These are phyloP conservation scores for Agrotis puta DNA, from an alignment of 2,888 invertebrate genomes.

Conservation along the genomic window DNA sequence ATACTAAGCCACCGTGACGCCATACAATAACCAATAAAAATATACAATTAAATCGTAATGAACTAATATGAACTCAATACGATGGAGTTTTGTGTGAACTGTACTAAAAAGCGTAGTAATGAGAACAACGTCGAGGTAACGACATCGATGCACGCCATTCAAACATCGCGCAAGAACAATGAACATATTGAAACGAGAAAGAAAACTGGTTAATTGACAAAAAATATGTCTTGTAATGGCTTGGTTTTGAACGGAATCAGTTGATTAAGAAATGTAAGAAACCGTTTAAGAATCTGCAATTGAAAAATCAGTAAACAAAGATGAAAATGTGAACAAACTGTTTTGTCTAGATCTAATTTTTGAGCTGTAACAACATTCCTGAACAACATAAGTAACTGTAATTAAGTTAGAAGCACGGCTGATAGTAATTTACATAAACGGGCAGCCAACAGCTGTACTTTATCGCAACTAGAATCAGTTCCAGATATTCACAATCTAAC, in stretches of 20 bases:
- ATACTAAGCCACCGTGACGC: constrained; percentile 57
- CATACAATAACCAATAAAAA: constrained; percentile 63
- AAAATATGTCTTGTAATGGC: constrained; percentile 52
- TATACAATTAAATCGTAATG: constrained; percentile 57
- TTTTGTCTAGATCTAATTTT: not conserved
- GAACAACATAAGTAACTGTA: constrained; percentile 3
- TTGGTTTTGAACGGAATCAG: constrained; percentile 38
- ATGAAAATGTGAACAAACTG: not conserved
- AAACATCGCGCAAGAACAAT: constrained; percentile 68
- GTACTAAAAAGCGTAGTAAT: constrained; percentile 72
- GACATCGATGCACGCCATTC: constrained; percentile 67
- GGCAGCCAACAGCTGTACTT: constrained; percentile 30
- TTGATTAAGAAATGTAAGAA: constrained; percentile 32
- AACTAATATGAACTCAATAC: constrained; percentile 64
- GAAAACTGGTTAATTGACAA: constrained; percentile 63
- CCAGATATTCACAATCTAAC: constrained; percentile 41
- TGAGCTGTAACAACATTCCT: constrained; percentile 1
- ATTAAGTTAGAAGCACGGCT: constrained; percentile 29
- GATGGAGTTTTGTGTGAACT: constrained; percentile 74
- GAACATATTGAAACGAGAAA: constrained; percentile 66
- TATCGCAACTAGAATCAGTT: constrained; percentile 37
- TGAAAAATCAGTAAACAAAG: not conserved
- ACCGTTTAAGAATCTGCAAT: not conserved
- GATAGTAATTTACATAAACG: constrained; percentile 47
- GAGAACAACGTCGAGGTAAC: constrained; percentile 64